These are phyloP conservation scores for Centropus bengalensis DNA, from an alignment of 2,113 vertebrate species.

Conservation along the genomic window DNA sequence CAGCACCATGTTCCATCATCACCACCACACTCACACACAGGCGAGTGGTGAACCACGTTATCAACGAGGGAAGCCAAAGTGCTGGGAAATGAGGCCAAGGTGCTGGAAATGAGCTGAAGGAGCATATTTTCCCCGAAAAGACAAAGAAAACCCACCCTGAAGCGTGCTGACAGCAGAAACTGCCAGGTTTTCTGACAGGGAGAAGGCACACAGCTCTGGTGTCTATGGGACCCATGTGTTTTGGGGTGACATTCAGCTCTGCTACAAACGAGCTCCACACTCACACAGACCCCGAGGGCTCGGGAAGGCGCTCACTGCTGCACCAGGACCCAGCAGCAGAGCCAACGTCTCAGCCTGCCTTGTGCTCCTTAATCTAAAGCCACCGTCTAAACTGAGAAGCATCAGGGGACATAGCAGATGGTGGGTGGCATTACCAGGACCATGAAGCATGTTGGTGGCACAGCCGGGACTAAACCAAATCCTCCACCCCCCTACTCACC, in stretches of 20 bases:
- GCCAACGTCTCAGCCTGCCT: neutral
- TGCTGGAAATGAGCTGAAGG: neutral
- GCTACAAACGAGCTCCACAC: neutral
- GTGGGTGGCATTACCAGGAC: fast-evolving
- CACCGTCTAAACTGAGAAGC: neutral
- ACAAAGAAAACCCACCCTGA: fast-evolving
- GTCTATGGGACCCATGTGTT: fast-evolving
- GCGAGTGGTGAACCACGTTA: neutral
- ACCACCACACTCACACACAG: fast-evolving
- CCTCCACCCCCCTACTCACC: neutral
- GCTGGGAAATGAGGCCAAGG: too few species aligned
- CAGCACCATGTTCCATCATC: neutral
- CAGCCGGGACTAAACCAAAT: neutral
- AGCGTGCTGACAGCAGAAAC: fast-evolving
- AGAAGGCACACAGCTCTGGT: neutral
- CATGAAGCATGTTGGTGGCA: fast-evolving
- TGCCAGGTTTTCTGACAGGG: neutral
- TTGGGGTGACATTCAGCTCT: neutral
- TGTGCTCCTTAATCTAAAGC: neutral
- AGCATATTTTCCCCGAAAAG: neutral
- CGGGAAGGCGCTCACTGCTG: fast-evolving
- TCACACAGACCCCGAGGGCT: neutral
- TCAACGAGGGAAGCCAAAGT: neutral
- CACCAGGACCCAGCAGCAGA: neutral
- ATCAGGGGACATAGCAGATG: neutral